A percentile compares a stretch with the other conserved stretches of the same genome.
Evolutionary conservation across 2,113 vertebrate genomes (phyloP).

Genomic region (Emydura subglobosa): DNA sequence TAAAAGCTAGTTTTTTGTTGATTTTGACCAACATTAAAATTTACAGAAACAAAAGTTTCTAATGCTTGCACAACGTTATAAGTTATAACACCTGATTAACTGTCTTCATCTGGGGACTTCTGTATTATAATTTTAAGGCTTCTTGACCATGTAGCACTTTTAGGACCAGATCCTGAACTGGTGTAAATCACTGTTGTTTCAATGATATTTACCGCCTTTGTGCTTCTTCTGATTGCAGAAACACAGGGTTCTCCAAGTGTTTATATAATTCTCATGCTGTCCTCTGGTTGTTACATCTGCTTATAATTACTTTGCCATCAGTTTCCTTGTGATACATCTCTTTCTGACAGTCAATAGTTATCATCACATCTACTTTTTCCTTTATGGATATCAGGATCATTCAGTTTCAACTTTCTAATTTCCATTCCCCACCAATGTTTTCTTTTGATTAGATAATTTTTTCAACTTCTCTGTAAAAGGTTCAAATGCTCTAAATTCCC

Average conservation of each 20-base stretch:
- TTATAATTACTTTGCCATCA: neutral
- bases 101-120: neutral
- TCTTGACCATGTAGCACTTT: neutral
- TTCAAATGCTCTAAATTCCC: neutral
- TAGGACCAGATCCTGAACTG: neutral
- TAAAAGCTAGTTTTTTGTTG: neutral
- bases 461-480: neutral
- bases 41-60: neutral
- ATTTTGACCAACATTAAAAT: neutral
- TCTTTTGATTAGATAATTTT: neutral
- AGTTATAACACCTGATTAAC: neutral
- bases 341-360: neutral
- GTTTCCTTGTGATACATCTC: neutral
- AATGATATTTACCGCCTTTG: no score
- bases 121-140: accelerated
- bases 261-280: neutral
- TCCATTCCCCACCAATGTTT: neutral
- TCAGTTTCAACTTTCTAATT: neutral
- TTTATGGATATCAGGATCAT: neutral
- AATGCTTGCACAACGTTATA: neutral
- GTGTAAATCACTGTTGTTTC: neutral
- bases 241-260: neutral
- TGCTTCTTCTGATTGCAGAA: neutral
- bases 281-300: neutral
- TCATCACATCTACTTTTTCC: neutral